Base-by-base conservation (phyloP, 2,888 invertebrate species). In the Glyphotaelius pellucidus region DNA sequence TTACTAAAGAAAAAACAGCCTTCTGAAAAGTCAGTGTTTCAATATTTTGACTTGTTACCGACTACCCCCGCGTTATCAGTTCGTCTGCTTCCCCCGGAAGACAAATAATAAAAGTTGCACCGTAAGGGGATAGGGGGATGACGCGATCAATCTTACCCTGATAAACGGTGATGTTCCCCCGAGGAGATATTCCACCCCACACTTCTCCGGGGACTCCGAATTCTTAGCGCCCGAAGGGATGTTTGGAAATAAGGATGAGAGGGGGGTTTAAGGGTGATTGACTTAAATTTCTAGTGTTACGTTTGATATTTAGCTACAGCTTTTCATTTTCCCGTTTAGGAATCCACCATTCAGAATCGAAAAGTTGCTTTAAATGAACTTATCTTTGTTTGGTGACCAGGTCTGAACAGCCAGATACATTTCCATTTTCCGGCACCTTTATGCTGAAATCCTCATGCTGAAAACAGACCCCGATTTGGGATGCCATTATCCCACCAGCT, bases 221-320 rank as follows among this genome's bases (percentile, higher is more conserved):
- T n/a, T 32, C 38, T n/a, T 85, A 85, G n/a, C 85, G 85, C n/a
- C 85, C 12, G 25, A 19, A 38, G 85, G 85, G 85, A 85, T 67
- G 7, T 67, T 25, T 7, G 25, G n/a, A 67, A 67, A 67, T 67
- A 67, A 67, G 67, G 9, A 67, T 67, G 67, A 9, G 25, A 9
- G 67, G 5, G 7, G 0, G 7, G 19, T 7, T 19, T 67, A 67
- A 25, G n/a, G 9, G 67, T 67, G 67, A n/a, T 25, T 67, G 67
- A 67, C 67, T 67, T n/a, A 9, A 67, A 67, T 67, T 67, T 9
- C 67, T 25, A 67, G 25, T 67, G 25, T n/a, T 67, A 67, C 67
- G n/a, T 67, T 67, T 67, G 52, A 67, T 25, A 67, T 67, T 52
- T 25, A 7, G 52, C 7, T 19, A 25, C 0, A 47, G 14, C 15